Evolutionary conservation across 2,113 vertebrate genomes (phyloP).

Genomic region (Hipposideros armiger): DNA sequence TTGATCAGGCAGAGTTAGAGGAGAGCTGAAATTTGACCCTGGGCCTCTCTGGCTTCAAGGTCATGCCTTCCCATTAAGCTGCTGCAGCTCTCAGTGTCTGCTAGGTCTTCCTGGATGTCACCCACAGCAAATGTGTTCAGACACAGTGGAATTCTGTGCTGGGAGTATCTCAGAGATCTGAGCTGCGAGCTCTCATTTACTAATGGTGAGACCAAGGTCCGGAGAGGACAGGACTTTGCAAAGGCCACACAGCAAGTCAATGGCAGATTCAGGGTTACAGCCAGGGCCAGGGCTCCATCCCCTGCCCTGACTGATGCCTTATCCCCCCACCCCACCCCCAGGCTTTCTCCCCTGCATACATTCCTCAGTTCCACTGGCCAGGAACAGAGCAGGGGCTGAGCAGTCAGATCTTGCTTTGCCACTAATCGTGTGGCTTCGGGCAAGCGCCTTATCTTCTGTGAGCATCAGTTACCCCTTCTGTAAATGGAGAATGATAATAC

Average conservation of each 20-base stretch:
- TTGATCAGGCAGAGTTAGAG: not conserved
- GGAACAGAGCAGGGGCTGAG: rapidly evolving
- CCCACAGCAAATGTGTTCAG: not conserved
- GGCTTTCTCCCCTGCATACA: not conserved
- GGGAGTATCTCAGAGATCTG: not conserved
- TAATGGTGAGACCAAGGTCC: not conserved
- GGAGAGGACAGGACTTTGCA: not conserved
- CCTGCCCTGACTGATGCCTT: not conserved
- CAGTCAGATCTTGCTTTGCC: not conserved
- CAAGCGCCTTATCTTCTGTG: not conserved
- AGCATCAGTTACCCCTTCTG: not conserved
- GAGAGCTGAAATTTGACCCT: not conserved
- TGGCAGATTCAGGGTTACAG: not conserved
- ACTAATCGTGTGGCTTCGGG: not conserved
- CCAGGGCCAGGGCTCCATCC: not conserved
- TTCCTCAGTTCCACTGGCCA: not conserved
- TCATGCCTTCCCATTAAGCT: not conserved
- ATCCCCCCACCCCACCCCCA: not conserved
- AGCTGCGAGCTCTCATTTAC: not conserved
- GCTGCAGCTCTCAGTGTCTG: not conserved
- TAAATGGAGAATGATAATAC: not conserved
- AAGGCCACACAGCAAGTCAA: not conserved
- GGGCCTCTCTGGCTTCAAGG: not conserved
- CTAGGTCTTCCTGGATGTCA: not conserved
- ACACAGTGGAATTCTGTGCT: not conserved